phyloP scores from a whole-genome alignment of 2,888 invertebrate genomes.

The Rapana venosa region DNA sequence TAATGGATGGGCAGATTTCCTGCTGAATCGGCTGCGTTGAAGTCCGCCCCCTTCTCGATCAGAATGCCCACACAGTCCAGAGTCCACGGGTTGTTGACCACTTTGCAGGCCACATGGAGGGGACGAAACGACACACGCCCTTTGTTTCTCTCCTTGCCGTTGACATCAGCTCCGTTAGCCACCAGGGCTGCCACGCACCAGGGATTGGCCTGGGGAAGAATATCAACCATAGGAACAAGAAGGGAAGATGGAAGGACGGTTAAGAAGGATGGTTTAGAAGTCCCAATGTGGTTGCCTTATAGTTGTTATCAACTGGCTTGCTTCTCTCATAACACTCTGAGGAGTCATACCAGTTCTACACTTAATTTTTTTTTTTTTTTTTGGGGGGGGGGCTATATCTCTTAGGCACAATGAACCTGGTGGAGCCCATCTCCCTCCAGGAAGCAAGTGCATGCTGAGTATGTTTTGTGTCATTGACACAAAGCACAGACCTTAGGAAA shows the following conservation, averaged over 20 bases:
- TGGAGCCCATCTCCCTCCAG: too few relatives aligned
- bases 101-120: neutral
- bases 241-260: too few relatives aligned
- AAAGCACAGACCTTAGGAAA: too few relatives aligned
- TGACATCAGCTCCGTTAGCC: neutral
- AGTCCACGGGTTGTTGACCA: neutral
- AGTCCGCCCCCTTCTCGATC: conserved; percentile 2
- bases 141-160: neutral
- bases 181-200: neutral
- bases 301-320: too few relatives aligned
- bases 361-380: too few relatives aligned
- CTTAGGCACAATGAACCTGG: too few relatives aligned
- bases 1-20: neutral
- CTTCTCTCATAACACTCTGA: too few relatives aligned
- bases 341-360: too few relatives aligned
- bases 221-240: too few relatives aligned
- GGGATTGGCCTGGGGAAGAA: neutral
- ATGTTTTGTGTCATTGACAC: neutral
- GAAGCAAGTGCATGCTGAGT: too few relatives aligned
- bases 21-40: neutral
- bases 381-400: too few relatives aligned
- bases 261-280: too few relatives aligned
- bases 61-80: neutral
- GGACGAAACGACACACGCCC: neutral
- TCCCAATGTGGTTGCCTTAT: neutral